Conservation (phyloP, 2,888 invertebrate species). For the Tachina lurida region DNA sequence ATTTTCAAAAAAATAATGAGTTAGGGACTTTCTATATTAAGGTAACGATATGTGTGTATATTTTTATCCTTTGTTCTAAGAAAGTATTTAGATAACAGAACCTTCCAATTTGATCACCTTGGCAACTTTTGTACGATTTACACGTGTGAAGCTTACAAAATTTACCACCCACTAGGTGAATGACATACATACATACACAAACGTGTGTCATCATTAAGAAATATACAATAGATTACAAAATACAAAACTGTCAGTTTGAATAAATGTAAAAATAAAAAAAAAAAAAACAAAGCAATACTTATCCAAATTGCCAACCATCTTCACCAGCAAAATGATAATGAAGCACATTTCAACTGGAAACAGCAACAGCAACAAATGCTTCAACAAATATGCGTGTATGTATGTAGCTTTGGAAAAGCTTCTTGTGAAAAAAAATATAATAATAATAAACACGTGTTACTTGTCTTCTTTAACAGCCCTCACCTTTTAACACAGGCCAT, state of each 20-base stretch:
- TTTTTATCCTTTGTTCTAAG: neutral
- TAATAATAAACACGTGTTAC: constrained; percentile 63
- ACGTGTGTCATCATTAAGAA: constrained; percentile 18
- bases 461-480: constrained; percentile 39
- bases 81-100: neutral
- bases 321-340: neutral
- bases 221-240: neutral
- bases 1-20: too few relatives aligned
- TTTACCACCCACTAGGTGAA: constrained; percentile 60
- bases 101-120: constrained; percentile 33
- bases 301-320: constrained; percentile 50
- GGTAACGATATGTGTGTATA: too few relatives aligned
- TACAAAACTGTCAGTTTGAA: constrained; percentile 58
- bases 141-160: constrained; percentile 62
- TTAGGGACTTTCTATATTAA: too few relatives aligned
- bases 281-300: constrained; percentile 11
- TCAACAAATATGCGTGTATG: neutral
- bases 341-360: constrained; percentile 58
- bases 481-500: constrained; percentile 6
- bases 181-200: neutral
- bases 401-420: constrained; percentile 39
- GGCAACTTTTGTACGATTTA: constrained; percentile 41
- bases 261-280: constrained; percentile 60
- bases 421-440: neutral
- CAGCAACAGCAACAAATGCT: constrained; percentile 24